Conservation (phyloP, 1,140 invertebrate species). For the Drosophila pectinifera region DNA sequence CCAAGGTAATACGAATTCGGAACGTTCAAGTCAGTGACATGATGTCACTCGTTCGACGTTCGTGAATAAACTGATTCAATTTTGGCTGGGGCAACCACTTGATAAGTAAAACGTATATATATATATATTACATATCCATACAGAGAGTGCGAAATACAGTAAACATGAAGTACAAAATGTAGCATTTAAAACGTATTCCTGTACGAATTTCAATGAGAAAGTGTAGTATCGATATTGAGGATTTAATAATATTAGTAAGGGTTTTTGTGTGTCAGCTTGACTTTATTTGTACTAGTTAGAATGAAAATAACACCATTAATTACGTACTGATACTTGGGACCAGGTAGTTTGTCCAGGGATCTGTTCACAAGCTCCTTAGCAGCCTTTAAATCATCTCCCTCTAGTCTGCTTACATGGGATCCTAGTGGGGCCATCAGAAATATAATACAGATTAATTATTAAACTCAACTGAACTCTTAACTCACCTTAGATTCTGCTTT, state of each 20-base stretch:
- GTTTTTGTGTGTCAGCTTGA: no score
- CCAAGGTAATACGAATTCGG: background rate
- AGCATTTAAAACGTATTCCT: background rate
- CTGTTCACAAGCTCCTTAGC: background rate
- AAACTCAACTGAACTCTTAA: background rate
- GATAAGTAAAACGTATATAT: background rate
- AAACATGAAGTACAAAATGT: background rate
- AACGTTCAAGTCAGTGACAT: background rate
- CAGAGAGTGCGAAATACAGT: background rate
- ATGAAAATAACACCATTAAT: no score
- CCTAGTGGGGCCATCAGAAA: background rate
- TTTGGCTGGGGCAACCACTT: background rate
- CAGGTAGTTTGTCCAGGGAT: background rate
- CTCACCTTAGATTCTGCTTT: constrained; percentile 26
- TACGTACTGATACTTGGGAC: background rate
- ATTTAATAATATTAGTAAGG: no score
- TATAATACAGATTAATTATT: background rate
- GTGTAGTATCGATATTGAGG: no score
- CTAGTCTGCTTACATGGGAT: background rate
- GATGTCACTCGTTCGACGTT: background rate
- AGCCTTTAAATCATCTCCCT: background rate
- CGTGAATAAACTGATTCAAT: constrained; percentile 9
- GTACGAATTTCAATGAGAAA: no score
- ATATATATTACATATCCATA: no score
- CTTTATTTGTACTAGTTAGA: no score